Conservation (phyloP, 1,140 invertebrate species). For the Sitobion miscanthi region DNA sequence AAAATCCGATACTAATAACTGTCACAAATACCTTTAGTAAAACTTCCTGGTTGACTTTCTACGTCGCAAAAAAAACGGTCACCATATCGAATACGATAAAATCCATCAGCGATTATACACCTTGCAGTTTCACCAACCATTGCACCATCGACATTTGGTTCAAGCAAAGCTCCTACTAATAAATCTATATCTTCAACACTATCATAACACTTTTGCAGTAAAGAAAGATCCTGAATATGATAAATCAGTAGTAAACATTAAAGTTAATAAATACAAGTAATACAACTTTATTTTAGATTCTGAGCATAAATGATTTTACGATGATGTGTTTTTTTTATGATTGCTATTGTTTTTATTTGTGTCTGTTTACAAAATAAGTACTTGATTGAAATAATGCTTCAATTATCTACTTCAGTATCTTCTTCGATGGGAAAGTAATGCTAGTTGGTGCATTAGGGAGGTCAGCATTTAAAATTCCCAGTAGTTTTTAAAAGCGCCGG, state of each 20-base stretch:
- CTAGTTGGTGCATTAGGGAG: no score
- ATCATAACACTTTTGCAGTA: constrained; percentile 67
- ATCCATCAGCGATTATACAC: constrained; percentile 85
- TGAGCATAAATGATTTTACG: no score
- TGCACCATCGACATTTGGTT: constrained; percentile 70
- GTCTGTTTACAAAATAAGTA: no score
- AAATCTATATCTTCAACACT: constrained; percentile 81
- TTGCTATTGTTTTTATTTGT: no score
- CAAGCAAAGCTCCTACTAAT: constrained; percentile 79
- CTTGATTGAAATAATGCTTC: no score
- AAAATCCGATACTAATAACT: background rate
- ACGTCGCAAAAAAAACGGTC: constrained; percentile 82
- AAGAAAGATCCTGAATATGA: constrained; percentile 61
- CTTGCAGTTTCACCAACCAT: constrained; percentile 83
- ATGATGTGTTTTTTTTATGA: no score
- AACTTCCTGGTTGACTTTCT: constrained; percentile 73
- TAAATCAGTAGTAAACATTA: background rate
- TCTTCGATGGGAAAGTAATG: no score
- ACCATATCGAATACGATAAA: constrained; percentile 74
- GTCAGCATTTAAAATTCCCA: no score
- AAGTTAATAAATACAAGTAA: background rate
- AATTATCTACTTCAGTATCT: no score
- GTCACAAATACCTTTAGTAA: constrained; percentile 71
- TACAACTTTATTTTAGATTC: no score
- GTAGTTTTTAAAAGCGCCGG: no score